Percentiles rank a stretch among this genome's conserved stretches.
Conservation (phyloP, 2,888 invertebrate species). For the Trachelus troglodyta region DNA sequence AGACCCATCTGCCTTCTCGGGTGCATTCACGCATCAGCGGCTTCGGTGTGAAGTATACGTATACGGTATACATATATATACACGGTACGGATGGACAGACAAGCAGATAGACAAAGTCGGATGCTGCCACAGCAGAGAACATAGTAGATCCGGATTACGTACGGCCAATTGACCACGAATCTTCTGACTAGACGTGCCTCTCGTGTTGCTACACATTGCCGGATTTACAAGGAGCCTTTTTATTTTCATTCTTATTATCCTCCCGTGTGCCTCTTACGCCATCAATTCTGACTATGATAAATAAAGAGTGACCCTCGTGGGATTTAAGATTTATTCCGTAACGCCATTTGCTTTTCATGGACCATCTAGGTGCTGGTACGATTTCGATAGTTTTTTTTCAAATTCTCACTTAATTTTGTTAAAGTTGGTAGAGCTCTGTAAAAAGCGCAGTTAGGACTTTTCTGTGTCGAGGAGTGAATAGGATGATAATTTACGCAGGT, state of each 20-base stretch:
- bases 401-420: not conserved
- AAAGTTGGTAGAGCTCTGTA: not conserved
- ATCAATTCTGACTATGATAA: not conserved
- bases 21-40: conserved; percentile 58
- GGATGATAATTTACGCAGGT: conserved; percentile 7
- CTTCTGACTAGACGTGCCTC: conserved; percentile 56
- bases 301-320: not conserved
- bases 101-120: not conserved
- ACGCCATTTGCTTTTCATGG: not conserved
- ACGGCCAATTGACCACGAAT: conserved; percentile 66
- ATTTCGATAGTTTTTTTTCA: not conserved
- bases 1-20: conserved; percentile 60
- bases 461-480: not conserved
- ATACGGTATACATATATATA: not conserved
- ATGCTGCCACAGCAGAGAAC: conserved; percentile 8
- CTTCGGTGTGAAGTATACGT: not conserved
- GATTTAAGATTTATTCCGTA: not conserved
- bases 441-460: not conserved
- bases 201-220: conserved; percentile 43
- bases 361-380: not conserved
- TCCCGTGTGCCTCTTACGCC: not conserved
- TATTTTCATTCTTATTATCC: not conserved
- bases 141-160: conserved; percentile 56
- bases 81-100: not conserved
- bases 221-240: conserved; percentile 2